Evolutionary conservation across 2,113 vertebrate genomes (phyloP).

Genomic region (Spea bombifrons): DNA sequence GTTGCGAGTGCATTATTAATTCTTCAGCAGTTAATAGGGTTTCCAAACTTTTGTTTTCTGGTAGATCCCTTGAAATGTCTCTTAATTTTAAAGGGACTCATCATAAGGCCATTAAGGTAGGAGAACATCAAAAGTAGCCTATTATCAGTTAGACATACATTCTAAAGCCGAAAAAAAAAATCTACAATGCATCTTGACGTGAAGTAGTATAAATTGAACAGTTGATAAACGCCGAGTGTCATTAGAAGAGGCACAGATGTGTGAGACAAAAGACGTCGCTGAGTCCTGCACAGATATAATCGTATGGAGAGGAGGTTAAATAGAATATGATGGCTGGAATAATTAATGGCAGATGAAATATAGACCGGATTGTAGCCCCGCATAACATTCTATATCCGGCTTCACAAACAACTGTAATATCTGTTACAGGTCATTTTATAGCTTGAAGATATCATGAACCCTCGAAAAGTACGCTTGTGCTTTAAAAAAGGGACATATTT

Average conservation of each 20-base stretch:
- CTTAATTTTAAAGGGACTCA: constrained; percentile 45
- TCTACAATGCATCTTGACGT: constrained; percentile 35
- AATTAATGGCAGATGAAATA: neutral
- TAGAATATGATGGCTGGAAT: no score
- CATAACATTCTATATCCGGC: no score
- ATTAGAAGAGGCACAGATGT: constrained; percentile 43
- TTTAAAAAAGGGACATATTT: no score
- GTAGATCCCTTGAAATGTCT: constrained; percentile 35
- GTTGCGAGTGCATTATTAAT: constrained; percentile 44
- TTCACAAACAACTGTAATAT: no score
- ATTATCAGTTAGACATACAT: constrained; percentile 31
- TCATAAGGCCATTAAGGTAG: constrained; percentile 40
- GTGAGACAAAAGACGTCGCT: constrained; percentile 1
- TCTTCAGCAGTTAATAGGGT: constrained; percentile 36
- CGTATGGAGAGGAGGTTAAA: neutral
- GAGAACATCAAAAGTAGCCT: constrained; percentile 42
- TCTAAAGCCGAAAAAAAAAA: neutral
- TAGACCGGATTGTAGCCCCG: neutral
- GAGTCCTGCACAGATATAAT: neutral
- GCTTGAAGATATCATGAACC: no score
- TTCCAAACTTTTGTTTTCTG: constrained; percentile 44
- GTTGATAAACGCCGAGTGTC: constrained; percentile 35
- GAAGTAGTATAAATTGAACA: constrained; percentile 38
- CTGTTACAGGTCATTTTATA: no score
- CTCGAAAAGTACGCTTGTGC: no score